Base-by-base conservation (phyloP, 2,113 vertebrate genomes). In the Reinhardtius hippoglossoides region DNA sequence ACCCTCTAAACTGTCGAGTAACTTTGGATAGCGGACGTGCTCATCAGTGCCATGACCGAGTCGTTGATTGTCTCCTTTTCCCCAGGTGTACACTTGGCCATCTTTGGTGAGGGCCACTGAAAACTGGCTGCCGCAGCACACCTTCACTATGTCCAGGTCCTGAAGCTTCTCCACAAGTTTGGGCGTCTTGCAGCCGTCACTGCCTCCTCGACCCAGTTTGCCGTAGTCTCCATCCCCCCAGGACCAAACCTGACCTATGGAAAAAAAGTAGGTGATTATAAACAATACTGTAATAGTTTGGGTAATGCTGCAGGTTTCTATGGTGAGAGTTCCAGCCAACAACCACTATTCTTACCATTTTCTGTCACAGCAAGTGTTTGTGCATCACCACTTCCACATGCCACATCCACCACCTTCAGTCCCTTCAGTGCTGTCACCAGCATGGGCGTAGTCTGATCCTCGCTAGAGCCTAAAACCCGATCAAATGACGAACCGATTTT, bases 141-240 rank as follows among this genome's bases (percentile, higher is more conserved):
- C 97, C 92, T 97, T 98, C 13, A 98, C 90, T 0, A 98, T 94
- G 82, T 98, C 96, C 85, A 99, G 84, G 82, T 98, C 97, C 84
- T 99, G 98, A 56, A 99, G 96, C 72, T 98, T 99, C 89, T 99
- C 98, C 74, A 99, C 97, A 63, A 98, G 5, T 60, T 98, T 99
- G 1, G 98, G 98, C 0, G 97, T 98, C 91, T 99, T 99, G 82
- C 97, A 99, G 59, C 98, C 97, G 21, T 99, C 97, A 20, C 98
- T 99, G 78, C 98, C 98, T 27, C 98, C 98, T 82, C 98, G 93
- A 78, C 98, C 98, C 81, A 99, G 84, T 83, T 99, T 99, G 42
- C 98, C 98, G 50, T 99, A 99, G 87, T 99, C 98, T 2, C 98
- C 98, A 44, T 99, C 98, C 10, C 98, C 98, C 98, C 98, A 99